phyloP scores from a whole-genome alignment of 2,113 vertebrate species.

The Nipponia nippon region DNA sequence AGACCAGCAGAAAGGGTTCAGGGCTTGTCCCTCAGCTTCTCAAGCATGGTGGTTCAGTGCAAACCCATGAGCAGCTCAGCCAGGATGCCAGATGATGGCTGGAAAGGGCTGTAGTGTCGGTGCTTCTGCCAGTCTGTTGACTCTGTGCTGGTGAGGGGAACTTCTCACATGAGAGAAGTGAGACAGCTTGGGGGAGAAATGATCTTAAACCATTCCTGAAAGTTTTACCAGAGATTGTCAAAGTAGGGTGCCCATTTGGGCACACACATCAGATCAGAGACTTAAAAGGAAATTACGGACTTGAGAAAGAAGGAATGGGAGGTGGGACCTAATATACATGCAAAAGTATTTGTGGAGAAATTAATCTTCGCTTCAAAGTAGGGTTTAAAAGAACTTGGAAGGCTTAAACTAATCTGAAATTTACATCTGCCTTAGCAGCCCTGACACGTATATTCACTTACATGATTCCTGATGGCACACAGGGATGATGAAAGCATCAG shows the following conservation, averaged over 20 bases:
- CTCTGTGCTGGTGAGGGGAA: not conserved
- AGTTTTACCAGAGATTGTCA: not conserved
- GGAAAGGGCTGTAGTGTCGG: not conserved
- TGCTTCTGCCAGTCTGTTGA: not conserved
- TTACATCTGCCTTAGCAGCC: not conserved
- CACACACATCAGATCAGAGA: not conserved
- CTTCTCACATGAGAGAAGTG: not conserved
- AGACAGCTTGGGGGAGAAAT: not conserved
- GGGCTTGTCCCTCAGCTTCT: not conserved
- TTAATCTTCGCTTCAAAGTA: not conserved
- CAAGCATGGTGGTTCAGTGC: fast-evolving
- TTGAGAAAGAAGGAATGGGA: not conserved
- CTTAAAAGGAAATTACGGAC: not conserved
- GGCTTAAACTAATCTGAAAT: not conserved
- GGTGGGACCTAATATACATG: not conserved
- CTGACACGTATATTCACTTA: not conserved
- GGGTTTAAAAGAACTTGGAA: not conserved
- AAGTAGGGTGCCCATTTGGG: not conserved
- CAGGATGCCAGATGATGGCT: not conserved
- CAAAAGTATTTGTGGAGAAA: not conserved
- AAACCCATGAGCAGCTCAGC: not conserved
- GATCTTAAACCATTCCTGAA: not conserved
- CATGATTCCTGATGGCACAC: not conserved
- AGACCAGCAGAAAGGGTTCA: not conserved
- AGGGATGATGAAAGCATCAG: not conserved